phyloP scores from a whole-genome alignment of 2,113 vertebrate genomes.

The Takifugu bimaculatus region DNA sequence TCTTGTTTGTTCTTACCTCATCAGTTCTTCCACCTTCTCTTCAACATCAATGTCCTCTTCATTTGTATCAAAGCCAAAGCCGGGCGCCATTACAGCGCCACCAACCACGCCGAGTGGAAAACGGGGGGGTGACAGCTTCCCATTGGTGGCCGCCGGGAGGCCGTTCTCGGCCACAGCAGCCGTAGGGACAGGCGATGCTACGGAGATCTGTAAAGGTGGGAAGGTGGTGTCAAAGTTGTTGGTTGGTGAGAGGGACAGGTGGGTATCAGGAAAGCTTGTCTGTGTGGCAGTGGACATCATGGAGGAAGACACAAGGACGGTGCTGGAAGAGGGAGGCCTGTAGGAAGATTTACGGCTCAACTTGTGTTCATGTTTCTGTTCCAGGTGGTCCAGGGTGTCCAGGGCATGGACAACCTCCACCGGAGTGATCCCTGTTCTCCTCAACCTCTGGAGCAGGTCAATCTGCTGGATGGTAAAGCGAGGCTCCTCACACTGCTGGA shows the following conservation, averaged over 20 bases:
- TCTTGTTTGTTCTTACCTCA: slow-evolving; percentile 80
- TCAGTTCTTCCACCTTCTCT: slow-evolving; percentile 95
- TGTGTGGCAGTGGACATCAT: slow-evolving; percentile 88
- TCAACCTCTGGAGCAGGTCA: slow-evolving; percentile 94
- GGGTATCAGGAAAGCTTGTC: slow-evolving; percentile 81
- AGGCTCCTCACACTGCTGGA: slow-evolving; percentile 98
- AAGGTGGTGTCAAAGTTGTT: slow-evolving; percentile 87
- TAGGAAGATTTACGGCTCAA: slow-evolving; percentile 74
- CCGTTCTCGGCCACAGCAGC: slow-evolving; percentile 80
- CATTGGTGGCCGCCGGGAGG: slow-evolving; percentile 81
- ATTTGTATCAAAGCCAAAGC: slow-evolving; percentile 86
- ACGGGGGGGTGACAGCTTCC: slow-evolving; percentile 91
- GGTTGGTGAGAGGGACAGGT: slow-evolving; percentile 83
- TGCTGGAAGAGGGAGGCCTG: slow-evolving; percentile 56
- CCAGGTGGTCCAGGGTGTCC: slow-evolving; percentile 93
- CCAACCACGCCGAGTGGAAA: slow-evolving; percentile 77
- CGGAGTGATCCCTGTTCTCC: slow-evolving; percentile 91
- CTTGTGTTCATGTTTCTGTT: slow-evolving; percentile 89
- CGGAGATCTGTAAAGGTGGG: slow-evolving; percentile 77
- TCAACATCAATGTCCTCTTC: slow-evolving; percentile 95
- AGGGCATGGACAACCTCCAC: slow-evolving; percentile 93
- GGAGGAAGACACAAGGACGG: slow-evolving; percentile 45
- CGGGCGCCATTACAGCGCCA: slow-evolving; percentile 72
- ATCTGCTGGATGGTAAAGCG: slow-evolving; percentile 99
- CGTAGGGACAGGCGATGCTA: slow-evolving; percentile 62